phyloP scores from a whole-genome alignment of 2,113 vertebrate genomes.

The Erpornis zantholeuca region DNA sequence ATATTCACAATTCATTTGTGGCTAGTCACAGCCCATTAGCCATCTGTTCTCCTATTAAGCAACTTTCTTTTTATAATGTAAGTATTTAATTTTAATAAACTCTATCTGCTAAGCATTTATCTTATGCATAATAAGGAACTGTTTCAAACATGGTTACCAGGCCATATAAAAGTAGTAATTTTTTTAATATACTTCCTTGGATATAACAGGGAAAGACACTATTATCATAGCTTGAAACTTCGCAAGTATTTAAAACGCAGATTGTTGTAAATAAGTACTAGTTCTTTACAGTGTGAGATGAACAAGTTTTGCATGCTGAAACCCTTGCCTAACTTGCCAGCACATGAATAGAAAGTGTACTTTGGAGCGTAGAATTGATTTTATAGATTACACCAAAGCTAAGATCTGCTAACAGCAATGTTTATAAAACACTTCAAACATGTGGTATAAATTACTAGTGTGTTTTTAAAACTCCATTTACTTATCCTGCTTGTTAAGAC shows the following conservation, averaged over 20 bases:
- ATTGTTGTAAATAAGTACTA: background rate
- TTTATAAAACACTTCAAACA: background rate
- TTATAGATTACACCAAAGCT: background rate
- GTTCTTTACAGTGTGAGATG: background rate
- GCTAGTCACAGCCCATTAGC: constrained; percentile 66
- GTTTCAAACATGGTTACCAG: background rate
- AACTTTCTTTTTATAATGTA: constrained; percentile 53
- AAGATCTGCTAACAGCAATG: background rate
- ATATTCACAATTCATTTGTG: constrained; percentile 54
- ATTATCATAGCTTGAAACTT: background rate
- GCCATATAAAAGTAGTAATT: background rate
- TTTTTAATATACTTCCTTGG: background rate
- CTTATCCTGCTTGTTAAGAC: background rate
- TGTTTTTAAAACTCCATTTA: background rate
- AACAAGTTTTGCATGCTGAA: background rate
- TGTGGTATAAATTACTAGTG: background rate
- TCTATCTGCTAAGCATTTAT: constrained; percentile 45
- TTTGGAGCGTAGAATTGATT: background rate
- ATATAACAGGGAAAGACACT: background rate
- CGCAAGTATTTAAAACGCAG: background rate
- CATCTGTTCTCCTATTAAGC: constrained; percentile 57
- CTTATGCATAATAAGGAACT: constrained; percentile 1
- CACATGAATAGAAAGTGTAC: background rate
- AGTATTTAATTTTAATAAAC: constrained; percentile 65
- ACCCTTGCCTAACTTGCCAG: background rate